Evolutionary conservation across 2,888 invertebrate species (phyloP), one percentile per base, ranked within the genome.

Genomic region (Eristalis tenax): DNA sequence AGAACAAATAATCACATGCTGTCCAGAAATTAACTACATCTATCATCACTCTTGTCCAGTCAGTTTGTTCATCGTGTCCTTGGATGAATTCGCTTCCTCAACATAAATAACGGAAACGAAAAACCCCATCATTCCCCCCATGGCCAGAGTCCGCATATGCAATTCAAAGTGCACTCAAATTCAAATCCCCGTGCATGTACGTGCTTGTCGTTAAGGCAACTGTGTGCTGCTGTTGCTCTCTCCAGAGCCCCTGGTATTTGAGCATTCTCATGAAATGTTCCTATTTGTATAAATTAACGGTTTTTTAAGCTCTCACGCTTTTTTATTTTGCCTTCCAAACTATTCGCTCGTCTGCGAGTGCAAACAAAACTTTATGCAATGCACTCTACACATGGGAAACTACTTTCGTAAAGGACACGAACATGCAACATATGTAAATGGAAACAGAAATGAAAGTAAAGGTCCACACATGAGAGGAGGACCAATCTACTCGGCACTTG

Each of bases 401-500:
- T 50, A 23, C 11, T 59, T 28, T 64, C 61, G 40, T 18, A 80
- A 79, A 83, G 38, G 73, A 32, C 70, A 76, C 75, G 63, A 83
- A 79, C 83, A 75, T 76, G 80, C 70, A 84, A 80, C 84, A 84
- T 80, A 76, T 84, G 84, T 63, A 75, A 83, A 79, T 75, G 79
- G 61, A 70, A 78, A 69, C 57, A 23, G 23, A 64, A 57, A 57
- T n/a, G 13, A 69, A 64, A 69, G 65, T 28, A 64, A 68, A 69
- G 64, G 28, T 64, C 32, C 22, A 56, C 23, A 69, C 22, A 26
- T 15, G 40, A 65, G 57, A n/a, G 63, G 35, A 28, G 59, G 32
- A 50, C 66, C 28, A 64, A 78, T 68, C 57, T 71, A 8, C 18
- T 38, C 78, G 73, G 79, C 74, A 64, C 65, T 75, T 69, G 59